phyloP scores from a whole-genome alignment of 2,888 invertebrate genomes.

The Apantesis nais region DNA sequence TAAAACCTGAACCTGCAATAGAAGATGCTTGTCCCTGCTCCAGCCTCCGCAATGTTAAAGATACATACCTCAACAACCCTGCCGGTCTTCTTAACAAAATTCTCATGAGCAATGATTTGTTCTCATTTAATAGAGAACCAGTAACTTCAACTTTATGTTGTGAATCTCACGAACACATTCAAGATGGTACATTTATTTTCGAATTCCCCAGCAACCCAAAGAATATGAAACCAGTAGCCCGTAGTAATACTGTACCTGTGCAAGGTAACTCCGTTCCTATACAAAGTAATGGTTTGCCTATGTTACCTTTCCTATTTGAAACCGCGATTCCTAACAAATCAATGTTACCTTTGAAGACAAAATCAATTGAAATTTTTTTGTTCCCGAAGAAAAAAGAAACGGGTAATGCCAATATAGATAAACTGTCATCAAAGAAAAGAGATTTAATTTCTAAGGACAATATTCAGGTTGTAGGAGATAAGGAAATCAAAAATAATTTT shows the following conservation, averaged over 20 bases:
- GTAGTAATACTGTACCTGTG: slow-evolving; percentile 22
- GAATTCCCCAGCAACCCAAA: slow-evolving; percentile 61
- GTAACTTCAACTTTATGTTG: slow-evolving; percentile 65
- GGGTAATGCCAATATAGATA: slow-evolving; percentile 37
- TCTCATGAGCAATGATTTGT: slow-evolving; percentile 64
- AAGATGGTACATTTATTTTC: slow-evolving; percentile 66
- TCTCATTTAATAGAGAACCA: slow-evolving; percentile 61
- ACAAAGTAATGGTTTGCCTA: slow-evolving; percentile 28
- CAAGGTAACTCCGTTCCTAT: slow-evolving; percentile 9
- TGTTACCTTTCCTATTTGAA: slow-evolving; percentile 59
- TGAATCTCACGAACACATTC: slow-evolving; percentile 68
- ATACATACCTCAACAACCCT: slow-evolving; percentile 55
- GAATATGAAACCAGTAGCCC: slow-evolving; percentile 18
- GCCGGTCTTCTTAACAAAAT: slow-evolving; percentile 66
- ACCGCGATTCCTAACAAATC: slow-evolving; percentile 51
- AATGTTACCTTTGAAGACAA: slow-evolving; percentile 53
- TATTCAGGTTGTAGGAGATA: slow-evolving; percentile 68
- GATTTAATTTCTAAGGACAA: slow-evolving; percentile 49
- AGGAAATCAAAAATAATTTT: slow-evolving; percentile 57
- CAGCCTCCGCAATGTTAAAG: slow-evolving; percentile 52
- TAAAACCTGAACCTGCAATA: slow-evolving; percentile 44
- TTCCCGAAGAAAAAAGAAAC: slow-evolving; percentile 69
- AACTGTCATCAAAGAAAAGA: slow-evolving; percentile 46
- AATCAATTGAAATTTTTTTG: slow-evolving; percentile 69
- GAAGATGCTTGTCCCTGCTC: slow-evolving; percentile 70